Base-by-base conservation (phyloP, 2,888 invertebrate species). In the Anticlea derivata region DNA sequence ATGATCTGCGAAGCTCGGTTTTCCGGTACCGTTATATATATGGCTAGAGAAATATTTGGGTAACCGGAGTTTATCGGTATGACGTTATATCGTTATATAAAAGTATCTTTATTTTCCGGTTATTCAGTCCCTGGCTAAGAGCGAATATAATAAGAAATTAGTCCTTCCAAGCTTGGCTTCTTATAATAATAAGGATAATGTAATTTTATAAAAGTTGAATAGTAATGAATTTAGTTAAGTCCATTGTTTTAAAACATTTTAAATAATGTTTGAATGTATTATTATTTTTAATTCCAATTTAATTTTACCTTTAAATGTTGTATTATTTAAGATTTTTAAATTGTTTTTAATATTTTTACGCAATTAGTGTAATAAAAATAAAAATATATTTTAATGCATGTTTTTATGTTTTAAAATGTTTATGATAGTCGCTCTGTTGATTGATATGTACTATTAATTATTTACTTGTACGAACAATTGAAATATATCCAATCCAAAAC, bases 141-240 rank as follows among this genome's bases (percentile, higher is more conserved):
- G n/a, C n/a, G n/a, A n/a, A n/a, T n/a, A 33, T 7, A 12, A 17
- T 41, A 43, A 57, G 46, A 40, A 41, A 44, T 40, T 24, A 12
- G 12, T 51, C 57, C 62, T 62, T 62, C 60, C 65, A 61, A 56
- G 63, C 54, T 65, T 66, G 40, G 65, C 65, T 58, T 54, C 7
- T 40, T 46, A 35, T 13, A 45, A 31, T 27, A 45, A 27, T 26
- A 38, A 7, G 31, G 40, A 24, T 34, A 35, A 40, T 35, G 23
- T 13, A 30, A 23, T 44, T 33, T 29, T 23, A 23, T 11, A 35
- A 22, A 39, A n/a, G 7, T 10, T 17, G 1, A 7, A 12, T 27
- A 26, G 10, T 17, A 6, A 17, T 39, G 13, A 35, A 7, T 6
- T 24, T 24, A 17, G 6, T 27, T 11, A 2, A n/a, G 22, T 13